phyloP scores from a whole-genome alignment of 53 echinoderm and acorn worm species.

The Zoroaster sp. region DNA sequence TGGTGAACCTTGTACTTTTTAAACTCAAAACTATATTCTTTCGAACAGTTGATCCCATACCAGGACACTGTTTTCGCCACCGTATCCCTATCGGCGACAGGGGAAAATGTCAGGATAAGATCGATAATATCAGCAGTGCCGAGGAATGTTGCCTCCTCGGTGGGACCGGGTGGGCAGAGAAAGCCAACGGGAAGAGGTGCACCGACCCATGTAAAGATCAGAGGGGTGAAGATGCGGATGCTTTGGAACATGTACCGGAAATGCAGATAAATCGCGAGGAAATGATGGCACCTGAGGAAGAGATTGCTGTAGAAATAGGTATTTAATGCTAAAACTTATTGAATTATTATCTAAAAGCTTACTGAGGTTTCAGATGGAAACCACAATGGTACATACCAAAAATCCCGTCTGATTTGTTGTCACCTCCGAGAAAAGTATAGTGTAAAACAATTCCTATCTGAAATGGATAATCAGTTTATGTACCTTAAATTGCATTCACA shows the following conservation, averaged over 20 bases:
- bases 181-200: not conserved
- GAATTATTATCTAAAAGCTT: no score
- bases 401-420: no score
- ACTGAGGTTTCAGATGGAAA: no score
- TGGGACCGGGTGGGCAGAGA: not conserved
- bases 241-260: not conserved
- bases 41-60: not conserved
- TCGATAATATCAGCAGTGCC: not conserved
- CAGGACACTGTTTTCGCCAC: slow-evolving; percentile 5
- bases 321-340: not conserved
- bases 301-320: not conserved
- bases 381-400: no score
- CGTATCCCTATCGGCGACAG: not conserved
- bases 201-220: not conserved
- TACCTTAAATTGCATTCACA: no score
- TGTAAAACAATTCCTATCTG: no score
- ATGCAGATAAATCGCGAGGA: not conserved
- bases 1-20: not conserved
- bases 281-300: not conserved
- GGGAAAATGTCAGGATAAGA: not conserved
- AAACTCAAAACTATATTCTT: no score
- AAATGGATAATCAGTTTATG: no score
- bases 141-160: slow-evolving; percentile 1
- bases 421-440: no score
- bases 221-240: not conserved